A percentile compares a stretch with the other conserved stretches of the same genome.
Conservation (phyloP, 2,888 invertebrate genomes). For the Lottia scabra region DNA sequence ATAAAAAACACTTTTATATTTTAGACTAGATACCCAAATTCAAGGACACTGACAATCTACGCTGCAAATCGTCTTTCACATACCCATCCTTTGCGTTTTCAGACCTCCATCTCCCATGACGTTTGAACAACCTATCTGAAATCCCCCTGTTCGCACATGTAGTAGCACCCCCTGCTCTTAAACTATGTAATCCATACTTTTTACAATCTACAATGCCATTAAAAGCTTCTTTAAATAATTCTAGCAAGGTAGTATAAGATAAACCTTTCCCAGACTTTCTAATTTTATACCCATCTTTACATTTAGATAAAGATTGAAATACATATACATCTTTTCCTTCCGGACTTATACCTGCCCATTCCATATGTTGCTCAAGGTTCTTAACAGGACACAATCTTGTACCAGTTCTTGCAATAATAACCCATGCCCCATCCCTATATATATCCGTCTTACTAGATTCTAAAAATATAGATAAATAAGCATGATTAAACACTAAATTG, state of each 20-base stretch:
- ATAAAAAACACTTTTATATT: no score
- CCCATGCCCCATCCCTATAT: no score
- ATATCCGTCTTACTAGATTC: no score
- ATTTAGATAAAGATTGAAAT: no score
- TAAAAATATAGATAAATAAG: no score
- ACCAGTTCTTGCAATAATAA: no score
- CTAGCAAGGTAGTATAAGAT: slow-evolving; percentile 17
- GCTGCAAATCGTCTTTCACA: slow-evolving; percentile 3
- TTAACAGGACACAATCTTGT: no score
- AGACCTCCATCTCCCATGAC: slow-evolving; percentile 15
- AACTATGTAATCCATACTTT: slow-evolving; percentile 15
- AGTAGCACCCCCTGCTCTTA: slow-evolving; percentile 22
- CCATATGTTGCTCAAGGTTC: no score
- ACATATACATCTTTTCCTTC: no score
- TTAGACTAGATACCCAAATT: neutral
- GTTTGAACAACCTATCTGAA: slow-evolving; percentile 21
- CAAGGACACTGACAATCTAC: slow-evolving; percentile 4
- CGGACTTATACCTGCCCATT: no score
- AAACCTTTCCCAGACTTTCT: neutral
- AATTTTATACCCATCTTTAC: no score
- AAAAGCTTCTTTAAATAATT: slow-evolving; percentile 21
- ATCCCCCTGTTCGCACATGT: slow-evolving; percentile 18
- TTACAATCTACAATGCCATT: slow-evolving; percentile 18
- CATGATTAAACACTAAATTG: no score
- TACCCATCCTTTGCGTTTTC: slow-evolving; percentile 15